Conservation (phyloP, 2,113 vertebrate species). For the Crotalus helleri region DNA sequence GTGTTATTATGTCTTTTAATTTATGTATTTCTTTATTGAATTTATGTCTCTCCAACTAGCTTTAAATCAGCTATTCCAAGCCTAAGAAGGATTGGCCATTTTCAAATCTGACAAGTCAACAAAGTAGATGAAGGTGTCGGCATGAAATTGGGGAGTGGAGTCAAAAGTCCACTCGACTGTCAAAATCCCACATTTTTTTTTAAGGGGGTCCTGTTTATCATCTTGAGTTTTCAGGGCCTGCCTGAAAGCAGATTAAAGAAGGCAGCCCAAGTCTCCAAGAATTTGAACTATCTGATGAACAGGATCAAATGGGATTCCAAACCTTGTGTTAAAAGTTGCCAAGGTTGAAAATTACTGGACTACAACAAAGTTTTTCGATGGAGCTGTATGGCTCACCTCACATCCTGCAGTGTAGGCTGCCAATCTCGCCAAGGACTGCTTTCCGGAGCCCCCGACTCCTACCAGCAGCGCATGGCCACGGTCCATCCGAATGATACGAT, state of each 20-base stretch:
- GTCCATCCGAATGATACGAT: slow-evolving; percentile 88
- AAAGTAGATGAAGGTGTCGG: neutral
- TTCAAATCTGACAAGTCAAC: neutral
- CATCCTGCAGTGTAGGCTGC: slow-evolving; percentile 86
- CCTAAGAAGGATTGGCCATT: neutral
- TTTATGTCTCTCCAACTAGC: neutral
- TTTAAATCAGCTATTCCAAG: neutral
- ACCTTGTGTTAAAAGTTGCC: neutral
- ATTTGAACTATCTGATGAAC: neutral
- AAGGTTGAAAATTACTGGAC: neutral
- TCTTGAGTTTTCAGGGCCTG: neutral
- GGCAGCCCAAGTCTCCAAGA: neutral
- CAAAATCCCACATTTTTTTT: neutral
- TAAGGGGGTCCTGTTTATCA: neutral
- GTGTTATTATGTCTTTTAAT: neutral
- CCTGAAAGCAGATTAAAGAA: neutral
- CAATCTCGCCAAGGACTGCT: slow-evolving; percentile 87
- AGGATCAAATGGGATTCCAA: neutral
- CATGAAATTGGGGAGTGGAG: neutral
- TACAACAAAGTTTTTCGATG: neutral
- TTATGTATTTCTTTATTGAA: neutral
- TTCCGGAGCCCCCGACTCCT: slow-evolving; percentile 89
- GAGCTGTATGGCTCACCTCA: slow-evolving; percentile 73
- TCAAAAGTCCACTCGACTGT: neutral
- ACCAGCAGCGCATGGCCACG: slow-evolving; percentile 88